phyloP scores from a whole-genome alignment of 2,113 vertebrate species.

The Platycercus adscitus region DNA sequence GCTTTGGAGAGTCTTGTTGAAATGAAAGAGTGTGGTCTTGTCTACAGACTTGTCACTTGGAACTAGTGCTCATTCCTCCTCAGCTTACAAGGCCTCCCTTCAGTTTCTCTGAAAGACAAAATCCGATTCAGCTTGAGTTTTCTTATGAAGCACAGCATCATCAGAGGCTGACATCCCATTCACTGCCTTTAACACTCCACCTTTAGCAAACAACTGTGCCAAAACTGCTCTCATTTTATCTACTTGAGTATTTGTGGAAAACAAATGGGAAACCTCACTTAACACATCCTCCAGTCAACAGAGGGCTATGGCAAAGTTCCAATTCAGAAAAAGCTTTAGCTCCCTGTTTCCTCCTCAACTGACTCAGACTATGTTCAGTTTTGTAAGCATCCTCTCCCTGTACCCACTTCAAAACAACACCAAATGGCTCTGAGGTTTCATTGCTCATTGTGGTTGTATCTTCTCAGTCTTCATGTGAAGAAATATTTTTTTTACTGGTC shows the following conservation, averaged over 20 bases:
- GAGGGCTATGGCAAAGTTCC: background rate
- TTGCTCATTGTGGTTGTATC: background rate
- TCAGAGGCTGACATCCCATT: background rate
- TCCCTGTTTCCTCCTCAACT: background rate
- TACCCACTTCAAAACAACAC: background rate
- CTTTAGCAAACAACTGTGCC: background rate
- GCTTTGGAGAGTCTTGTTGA: background rate
- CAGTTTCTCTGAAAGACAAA: background rate
- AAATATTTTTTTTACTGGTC: background rate
- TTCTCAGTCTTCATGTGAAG: background rate
- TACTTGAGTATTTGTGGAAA: background rate
- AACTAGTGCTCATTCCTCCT: background rate
- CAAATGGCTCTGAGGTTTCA: background rate
- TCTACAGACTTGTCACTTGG: background rate
- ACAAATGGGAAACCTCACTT: background rate
- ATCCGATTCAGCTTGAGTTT: background rate
- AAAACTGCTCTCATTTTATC: background rate
- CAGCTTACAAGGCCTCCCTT: background rate
- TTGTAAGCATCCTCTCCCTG: background rate
- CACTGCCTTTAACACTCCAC: background rate
- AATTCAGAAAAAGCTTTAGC: background rate
- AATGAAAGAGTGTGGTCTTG: background rate
- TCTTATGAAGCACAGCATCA: background rate
- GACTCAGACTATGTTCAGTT: background rate
- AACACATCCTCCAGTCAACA: background rate